phyloP scores from a whole-genome alignment of 2,797 vertebrate genomes.

The Molossus alvarezi region DNA sequence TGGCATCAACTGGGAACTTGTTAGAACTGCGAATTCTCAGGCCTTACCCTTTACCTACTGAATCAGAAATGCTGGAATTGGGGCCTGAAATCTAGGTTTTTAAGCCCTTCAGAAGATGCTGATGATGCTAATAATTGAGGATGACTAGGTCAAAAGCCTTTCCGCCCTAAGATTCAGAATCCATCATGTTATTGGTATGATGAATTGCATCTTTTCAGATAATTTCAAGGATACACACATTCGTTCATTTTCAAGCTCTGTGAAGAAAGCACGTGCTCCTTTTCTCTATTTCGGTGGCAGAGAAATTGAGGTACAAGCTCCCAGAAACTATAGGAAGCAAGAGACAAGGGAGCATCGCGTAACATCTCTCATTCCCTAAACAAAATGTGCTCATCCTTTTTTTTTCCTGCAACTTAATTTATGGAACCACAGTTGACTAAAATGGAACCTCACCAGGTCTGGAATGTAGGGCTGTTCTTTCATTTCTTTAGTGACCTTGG shows the following conservation, averaged over 20 bases:
- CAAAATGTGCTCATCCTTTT: not conserved
- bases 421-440: not conserved
- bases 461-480: not conserved
- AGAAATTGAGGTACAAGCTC: not conserved
- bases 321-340: slow-evolving; percentile 1
- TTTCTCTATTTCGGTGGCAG: slow-evolving; percentile 31
- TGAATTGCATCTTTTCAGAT: not conserved
- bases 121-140: not conserved
- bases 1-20: not conserved
- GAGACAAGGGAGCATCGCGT: not conserved
- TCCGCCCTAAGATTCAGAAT: not conserved
- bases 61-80: not conserved
- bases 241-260: slow-evolving; percentile 29
- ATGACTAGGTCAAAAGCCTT: not conserved
- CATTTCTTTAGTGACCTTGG: not conserved
- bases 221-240: not conserved
- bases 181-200: not conserved
- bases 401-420: not conserved
- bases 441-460: not conserved
- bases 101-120: not conserved
- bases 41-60: not conserved
- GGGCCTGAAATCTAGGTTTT: not conserved
- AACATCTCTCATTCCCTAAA: not conserved
- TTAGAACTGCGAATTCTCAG: not conserved
- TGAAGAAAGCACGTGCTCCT: not conserved